Evolutionary conservation across 1,140 invertebrate species (phyloP).

Genomic region (Belonocnema kinseyi): DNA sequence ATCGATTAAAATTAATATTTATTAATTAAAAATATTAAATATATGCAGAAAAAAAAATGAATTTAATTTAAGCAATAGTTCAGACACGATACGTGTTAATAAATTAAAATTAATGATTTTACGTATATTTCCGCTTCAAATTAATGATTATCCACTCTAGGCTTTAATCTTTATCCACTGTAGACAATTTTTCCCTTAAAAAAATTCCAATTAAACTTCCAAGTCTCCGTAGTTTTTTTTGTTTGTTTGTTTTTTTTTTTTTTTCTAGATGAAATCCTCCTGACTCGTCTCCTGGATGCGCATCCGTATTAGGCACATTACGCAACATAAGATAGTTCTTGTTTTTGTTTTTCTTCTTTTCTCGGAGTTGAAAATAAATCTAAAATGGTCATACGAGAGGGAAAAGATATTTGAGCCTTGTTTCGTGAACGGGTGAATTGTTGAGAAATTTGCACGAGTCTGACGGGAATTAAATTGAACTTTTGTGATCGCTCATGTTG

Average conservation of each 20-base stretch:
- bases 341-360: background rate
- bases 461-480: slow-evolving; percentile 58
- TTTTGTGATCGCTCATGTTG: slow-evolving; percentile 83
- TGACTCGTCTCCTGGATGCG: slow-evolving; percentile 56
- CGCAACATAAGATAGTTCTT: slow-evolving; percentile 54
- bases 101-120: too few relatives aligned
- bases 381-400: slow-evolving; percentile 1
- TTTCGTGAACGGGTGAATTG: slow-evolving; percentile 53
- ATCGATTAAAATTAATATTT: too few relatives aligned
- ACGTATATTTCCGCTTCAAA: too few relatives aligned
- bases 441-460: slow-evolving; percentile 67
- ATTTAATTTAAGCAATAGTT: too few relatives aligned
- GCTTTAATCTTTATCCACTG: too few relatives aligned
- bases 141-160: too few relatives aligned
- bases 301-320: slow-evolving; percentile 66
- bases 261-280: slow-evolving; percentile 44
- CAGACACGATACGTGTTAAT: too few relatives aligned
- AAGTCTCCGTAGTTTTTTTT: slow-evolving; percentile 40
- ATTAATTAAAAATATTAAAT: too few relatives aligned
- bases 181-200: too few relatives aligned
- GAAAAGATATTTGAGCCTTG: slow-evolving; percentile 48
- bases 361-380: background rate
- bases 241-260: background rate
- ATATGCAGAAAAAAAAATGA: too few relatives aligned
- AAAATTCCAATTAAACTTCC: slow-evolving; percentile 63